Evolutionary conservation across 2,888 invertebrate genomes (phyloP), one percentile per base, ranked within the genome.

Genomic region (Cosmorhoe ocellata): DNA sequence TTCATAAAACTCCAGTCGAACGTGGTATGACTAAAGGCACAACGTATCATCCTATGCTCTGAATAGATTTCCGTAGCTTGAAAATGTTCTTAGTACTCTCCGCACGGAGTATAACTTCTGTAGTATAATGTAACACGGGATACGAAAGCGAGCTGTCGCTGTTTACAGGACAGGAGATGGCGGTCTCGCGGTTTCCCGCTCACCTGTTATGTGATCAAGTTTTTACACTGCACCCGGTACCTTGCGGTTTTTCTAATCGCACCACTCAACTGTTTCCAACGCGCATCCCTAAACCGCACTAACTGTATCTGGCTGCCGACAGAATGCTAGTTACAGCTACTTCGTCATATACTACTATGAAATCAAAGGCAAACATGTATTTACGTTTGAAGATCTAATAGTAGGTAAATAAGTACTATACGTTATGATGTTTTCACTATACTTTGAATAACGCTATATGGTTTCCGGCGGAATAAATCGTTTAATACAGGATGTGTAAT

Each of bases 171-270:
- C 46, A 50, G 54, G 59, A 62, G 58, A 59, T 57, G 61, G 48
- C 61, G 51, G 40, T 45, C 52, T 43, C 58, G 62, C 61, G 51
- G 65, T 64, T 68, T 68, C 61, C 69, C 68, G 75, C 57, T 76
- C 78, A 74, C 68, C 71, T 76, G 74, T 71, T 73, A 64, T 63
- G 58, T 63, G 66, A 67, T 66, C 71, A 54, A 67, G 69, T 82
- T 84, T 82, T 84, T 79, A 58, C 63, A 26, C 38, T 36, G 41
- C 39, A 67, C 65, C 66, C 67, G 65, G 65, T 67, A 74, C 66
- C 76, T 77, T 76, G 73, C 69, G 72, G 75, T 81, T 80, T 76
- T 78, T 76, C 71, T 76, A 73, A 71, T 63, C 58, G 65, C 70
- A 66, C 63, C 69, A 69, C 70, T 66, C 63, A 67, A 66, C 36